phyloP scores from a whole-genome alignment of 2,113 vertebrate species.

The Anoura caudifer region DNA sequence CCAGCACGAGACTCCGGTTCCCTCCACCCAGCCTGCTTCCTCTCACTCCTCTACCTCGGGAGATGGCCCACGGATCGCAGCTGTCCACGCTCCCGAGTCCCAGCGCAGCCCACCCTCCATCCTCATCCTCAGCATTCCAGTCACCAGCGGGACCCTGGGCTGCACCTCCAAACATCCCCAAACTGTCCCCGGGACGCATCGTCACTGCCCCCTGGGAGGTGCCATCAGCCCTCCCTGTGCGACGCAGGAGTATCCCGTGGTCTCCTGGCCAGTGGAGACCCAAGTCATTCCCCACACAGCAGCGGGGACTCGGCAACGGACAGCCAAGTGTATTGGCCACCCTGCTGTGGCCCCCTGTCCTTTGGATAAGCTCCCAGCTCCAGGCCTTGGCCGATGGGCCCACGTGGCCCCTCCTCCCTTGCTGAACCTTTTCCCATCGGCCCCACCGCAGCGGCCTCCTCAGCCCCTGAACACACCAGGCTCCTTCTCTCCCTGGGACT shows the following conservation, averaged over 20 bases:
- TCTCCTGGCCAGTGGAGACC: neutral
- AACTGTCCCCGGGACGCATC: neutral
- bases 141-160: neutral
- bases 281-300: neutral
- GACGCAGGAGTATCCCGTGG: neutral
- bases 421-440: neutral
- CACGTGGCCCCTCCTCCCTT: rapidly evolving
- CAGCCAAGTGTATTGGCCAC: rapidly evolving
- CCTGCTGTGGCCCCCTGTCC: neutral
- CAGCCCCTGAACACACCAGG: rapidly evolving
- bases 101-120: rapidly evolving
- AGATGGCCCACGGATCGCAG: rapidly evolving
- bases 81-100: neutral
- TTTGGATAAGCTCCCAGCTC: neutral
- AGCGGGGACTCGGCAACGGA: neutral
- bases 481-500: neutral
- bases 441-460: rapidly evolving
- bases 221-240: too few relatives aligned
- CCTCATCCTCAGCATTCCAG: neutral
- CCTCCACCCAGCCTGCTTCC: neutral
- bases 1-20: neutral
- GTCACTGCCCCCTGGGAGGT: rapidly evolving
- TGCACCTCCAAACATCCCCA: neutral
- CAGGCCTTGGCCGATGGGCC: neutral
- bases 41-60: neutral